phyloP scores from a whole-genome alignment of 2,113 vertebrate species.

The Pica pica region DNA sequence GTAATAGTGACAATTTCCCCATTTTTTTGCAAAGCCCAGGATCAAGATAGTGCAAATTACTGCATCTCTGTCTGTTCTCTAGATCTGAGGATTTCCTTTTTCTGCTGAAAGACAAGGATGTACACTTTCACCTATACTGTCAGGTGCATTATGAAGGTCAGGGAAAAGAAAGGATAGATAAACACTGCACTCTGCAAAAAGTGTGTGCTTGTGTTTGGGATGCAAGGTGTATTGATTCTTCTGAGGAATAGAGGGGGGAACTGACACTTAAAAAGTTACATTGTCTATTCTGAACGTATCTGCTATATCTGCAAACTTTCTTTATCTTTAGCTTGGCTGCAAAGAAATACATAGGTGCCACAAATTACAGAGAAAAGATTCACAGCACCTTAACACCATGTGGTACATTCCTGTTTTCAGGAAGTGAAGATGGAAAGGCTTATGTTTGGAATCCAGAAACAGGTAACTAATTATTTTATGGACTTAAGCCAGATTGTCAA shows the following conservation, averaged over 20 bases:
- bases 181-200: not conserved
- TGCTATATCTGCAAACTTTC: not conserved
- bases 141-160: not conserved
- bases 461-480: slow-evolving; percentile 72
- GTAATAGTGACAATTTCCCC: not conserved
- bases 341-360: slow-evolving; percentile 90
- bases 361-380: slow-evolving; percentile 92
- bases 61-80: not conserved
- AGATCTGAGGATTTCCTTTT: not conserved
- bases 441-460: slow-evolving; percentile 97
- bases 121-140: not conserved
- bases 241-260: not conserved
- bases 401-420: slow-evolving; percentile 91
- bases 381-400: slow-evolving; percentile 91
- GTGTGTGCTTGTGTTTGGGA: not conserved
- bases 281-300: not conserved
- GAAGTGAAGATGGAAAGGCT: slow-evolving; percentile 92
- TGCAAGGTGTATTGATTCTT: not conserved
- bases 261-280: not conserved
- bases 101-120: not conserved
- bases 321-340: slow-evolving; percentile 78
- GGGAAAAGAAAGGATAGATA: not conserved
- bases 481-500: not conserved
- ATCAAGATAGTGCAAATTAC: not conserved
- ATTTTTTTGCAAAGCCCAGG: not conserved